Evolutionary conservation across 2,888 invertebrate genomes (phyloP), one percentile per base, ranked within the genome.

Genomic region (Pandemis cinnamomeana): DNA sequence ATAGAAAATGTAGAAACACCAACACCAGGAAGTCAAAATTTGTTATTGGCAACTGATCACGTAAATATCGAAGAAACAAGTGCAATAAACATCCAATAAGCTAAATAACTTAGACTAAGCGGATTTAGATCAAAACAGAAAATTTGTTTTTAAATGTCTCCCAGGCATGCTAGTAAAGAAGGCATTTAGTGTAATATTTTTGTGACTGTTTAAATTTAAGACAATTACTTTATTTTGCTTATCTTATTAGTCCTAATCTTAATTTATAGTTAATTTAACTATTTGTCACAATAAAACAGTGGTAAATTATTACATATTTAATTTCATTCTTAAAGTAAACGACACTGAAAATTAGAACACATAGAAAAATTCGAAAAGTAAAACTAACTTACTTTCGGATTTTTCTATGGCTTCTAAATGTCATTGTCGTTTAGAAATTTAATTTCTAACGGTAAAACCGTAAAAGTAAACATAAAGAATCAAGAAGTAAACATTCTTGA

Each of bases 41-140:
- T 53, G n/a, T 13, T 44, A 8, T 60, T 48, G 42, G 7, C 60
- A 53, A 61, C 61, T 15, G 61, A 67, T 0, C 42, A 11, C 6
- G 48, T 51, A n/a, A 53, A 67, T 10, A 15, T 44, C 20, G 51
- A 71, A 27, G 67, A 53, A 7, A 44, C 71, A 67, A 67, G 42
- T 61, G 48, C 41, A 44, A 20, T 55, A 20, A 71, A 51, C 8
- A 67, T n/a, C 10, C 51, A 51, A 51, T 15, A 55, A 55, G 15
- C 7, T 5, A 15, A 6, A 53, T 6, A 7, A 53, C 6, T 6
- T n/a, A 6, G 10, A 53, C 8, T 44, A 44, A 44, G 44, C 0
- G 10, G 10, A 13, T 48, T 46, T 13, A 48, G 48, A 13, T 6
- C 4, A 48, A 5, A 13, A 13, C 13, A 48, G 8, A 46, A 46